Conservation (phyloP, 2,113 vertebrate genomes). For the Lipophrys pholis region DNA sequence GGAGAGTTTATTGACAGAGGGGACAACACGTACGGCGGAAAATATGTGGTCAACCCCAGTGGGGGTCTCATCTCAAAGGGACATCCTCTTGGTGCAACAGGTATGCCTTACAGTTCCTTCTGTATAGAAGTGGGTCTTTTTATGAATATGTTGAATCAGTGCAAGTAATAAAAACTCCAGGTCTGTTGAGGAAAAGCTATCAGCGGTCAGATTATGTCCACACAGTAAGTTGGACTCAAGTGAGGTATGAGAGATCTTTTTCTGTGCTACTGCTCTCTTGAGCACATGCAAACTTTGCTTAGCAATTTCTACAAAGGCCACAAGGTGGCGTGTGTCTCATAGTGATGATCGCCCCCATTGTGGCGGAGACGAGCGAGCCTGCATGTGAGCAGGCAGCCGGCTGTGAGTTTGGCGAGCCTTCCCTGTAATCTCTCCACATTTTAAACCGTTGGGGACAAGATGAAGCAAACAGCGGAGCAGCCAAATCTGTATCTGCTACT, state of each 20-base stretch:
- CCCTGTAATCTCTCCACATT: slow-evolving; percentile 48
- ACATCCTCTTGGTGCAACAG: slow-evolving; percentile 97
- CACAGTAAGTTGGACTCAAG: background rate
- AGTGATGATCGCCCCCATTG: background rate
- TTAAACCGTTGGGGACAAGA: slow-evolving; percentile 32
- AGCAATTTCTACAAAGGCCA: slow-evolving; percentile 24
- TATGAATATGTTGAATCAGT: too few relatives aligned
- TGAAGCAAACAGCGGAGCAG: slow-evolving; percentile 32
- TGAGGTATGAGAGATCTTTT: too few relatives aligned
- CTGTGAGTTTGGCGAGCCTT: slow-evolving; percentile 26
- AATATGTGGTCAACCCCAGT: slow-evolving; percentile 97
- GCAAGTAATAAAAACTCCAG: background rate
- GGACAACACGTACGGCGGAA: slow-evolving; percentile 97
- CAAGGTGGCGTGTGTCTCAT: slow-evolving; percentile 56
- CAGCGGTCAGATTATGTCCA: background rate
- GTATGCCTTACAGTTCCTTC: slow-evolving; percentile 70
- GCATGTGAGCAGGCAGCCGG: slow-evolving; percentile 35
- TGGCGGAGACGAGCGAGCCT: background rate
- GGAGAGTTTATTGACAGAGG: slow-evolving; percentile 93
- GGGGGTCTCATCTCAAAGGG: slow-evolving; percentile 98
- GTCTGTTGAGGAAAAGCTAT: background rate
- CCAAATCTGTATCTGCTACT: background rate
- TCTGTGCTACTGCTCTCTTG: too few relatives aligned
- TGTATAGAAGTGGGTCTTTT: too few relatives aligned
- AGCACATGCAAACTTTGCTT: too few relatives aligned